A percentile compares a stretch with the other conserved stretches of the same genome.
Conservation (phyloP, 2,797 vertebrate genomes). For the Cyprinella venusta region DNA sequence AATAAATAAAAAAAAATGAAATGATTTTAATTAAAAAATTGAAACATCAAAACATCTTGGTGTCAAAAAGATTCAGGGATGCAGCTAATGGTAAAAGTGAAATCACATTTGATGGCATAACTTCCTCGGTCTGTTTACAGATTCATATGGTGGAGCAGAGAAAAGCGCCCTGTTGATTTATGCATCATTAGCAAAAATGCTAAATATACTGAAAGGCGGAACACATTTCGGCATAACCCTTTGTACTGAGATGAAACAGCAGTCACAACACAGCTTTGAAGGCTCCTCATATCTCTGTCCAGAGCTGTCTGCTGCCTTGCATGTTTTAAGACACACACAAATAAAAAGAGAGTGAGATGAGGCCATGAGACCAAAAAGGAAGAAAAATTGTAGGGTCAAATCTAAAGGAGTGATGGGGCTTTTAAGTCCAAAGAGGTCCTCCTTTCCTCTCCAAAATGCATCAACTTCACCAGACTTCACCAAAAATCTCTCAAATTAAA, state of each 20-base stretch:
- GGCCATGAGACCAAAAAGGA: slow-evolving; percentile 50
- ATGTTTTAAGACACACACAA: slow-evolving; percentile 64
- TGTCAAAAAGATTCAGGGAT: slow-evolving; percentile 13
- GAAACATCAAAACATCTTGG: not conserved
- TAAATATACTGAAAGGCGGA: slow-evolving; percentile 60
- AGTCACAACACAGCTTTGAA: slow-evolving; percentile 63
- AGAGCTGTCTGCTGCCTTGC: slow-evolving; percentile 61
- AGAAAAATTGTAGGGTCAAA: slow-evolving; percentile 66
- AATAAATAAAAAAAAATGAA: too few species aligned
- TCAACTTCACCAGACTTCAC: slow-evolving; percentile 58
- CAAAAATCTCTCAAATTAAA: slow-evolving; percentile 56
- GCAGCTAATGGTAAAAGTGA: slow-evolving; percentile 9
- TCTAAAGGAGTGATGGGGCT: slow-evolving; percentile 69
- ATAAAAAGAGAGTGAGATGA: slow-evolving; percentile 47
- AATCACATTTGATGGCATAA: slow-evolving; percentile 30
- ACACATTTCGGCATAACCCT: slow-evolving; percentile 62
- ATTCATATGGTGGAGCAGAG: slow-evolving; percentile 43
- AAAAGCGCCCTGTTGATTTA: slow-evolving; percentile 60
- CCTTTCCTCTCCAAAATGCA: slow-evolving; percentile 57
- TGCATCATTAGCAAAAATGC: slow-evolving; percentile 66
- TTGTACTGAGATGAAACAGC: slow-evolving; percentile 64
- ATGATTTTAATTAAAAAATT: not conserved
- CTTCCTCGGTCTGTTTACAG: slow-evolving; percentile 53
- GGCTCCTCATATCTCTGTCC: slow-evolving; percentile 62
- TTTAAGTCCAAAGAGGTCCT: slow-evolving; percentile 68